Evolutionary conservation across 2,113 vertebrate species (phyloP).

Genomic region (Spheniscus mendiculus): DNA sequence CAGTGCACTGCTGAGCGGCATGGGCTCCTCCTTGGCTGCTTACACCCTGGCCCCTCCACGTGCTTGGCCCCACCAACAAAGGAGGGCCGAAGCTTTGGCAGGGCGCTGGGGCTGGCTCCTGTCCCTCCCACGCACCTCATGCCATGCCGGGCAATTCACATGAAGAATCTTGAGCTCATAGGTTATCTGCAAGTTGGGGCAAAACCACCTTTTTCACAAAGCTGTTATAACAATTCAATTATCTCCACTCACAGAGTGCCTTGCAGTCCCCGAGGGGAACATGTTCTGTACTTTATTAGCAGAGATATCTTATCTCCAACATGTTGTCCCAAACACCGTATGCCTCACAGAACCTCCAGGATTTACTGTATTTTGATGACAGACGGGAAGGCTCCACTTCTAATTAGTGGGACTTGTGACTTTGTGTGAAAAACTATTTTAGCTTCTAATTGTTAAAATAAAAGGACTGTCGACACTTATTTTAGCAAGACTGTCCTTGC

Average conservation of each 20-base stretch:
- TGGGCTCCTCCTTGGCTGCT: fast-evolving
- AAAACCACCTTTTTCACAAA: neutral
- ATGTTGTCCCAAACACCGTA: neutral
- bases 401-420: neutral
- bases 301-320: neutral
- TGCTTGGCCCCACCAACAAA: neutral
- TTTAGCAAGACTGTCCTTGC: neutral
- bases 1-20: neutral
- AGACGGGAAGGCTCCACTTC: neutral
- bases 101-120: neutral
- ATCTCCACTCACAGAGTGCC: neutral
- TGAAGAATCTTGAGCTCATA: neutral
- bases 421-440: neutral
- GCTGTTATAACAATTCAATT: neutral
- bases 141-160: neutral
- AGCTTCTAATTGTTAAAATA: neutral
- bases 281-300: neutral
- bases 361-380: neutral
- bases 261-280: neutral
- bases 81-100: neutral
- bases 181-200: neutral
- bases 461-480: neutral
- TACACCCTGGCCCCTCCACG: neutral
- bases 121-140: fast-evolving
- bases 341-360: neutral